Conservation (phyloP, 1,140 invertebrate species). For the Branchinecta lindahli region DNA sequence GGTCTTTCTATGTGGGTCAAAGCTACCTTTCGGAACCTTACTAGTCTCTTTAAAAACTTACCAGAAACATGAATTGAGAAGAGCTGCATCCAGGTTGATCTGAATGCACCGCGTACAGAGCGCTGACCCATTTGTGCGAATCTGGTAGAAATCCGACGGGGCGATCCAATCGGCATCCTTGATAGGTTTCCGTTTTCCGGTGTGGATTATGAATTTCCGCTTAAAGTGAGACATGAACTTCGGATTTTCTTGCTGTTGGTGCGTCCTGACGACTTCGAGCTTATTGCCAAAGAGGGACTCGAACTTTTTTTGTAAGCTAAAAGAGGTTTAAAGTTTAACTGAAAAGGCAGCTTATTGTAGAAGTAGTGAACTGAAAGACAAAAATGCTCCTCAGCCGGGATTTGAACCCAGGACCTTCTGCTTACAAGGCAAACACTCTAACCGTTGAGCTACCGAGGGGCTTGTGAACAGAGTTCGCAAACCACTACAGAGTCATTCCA, state of each 20-base stretch:
- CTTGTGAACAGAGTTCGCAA: no score
- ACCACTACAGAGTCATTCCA: no score
- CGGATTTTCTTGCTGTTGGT: conserved; percentile 96
- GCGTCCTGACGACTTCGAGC: conserved; percentile 89
- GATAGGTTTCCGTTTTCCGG: conserved; percentile 51
- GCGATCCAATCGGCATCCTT: conserved; percentile 41
- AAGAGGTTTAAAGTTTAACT: conserved; percentile 22
- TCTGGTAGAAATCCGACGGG: conserved; percentile 80
- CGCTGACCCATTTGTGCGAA: conserved; percentile 85
- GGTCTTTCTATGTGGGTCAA: no score
- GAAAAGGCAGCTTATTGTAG: no score
- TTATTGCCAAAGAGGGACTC: conserved; percentile 87
- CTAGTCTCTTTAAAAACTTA: no score
- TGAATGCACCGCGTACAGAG: conserved; percentile 88
- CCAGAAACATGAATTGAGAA: conserved; percentile 72
- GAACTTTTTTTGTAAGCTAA: conserved; percentile 89
- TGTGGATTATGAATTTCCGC: conserved; percentile 80
- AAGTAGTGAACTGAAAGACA: no score
- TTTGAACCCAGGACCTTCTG: no score
- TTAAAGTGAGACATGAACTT: conserved; percentile 99
- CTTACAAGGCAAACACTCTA: no score
- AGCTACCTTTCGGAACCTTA: no score
- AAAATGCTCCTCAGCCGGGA: no score
- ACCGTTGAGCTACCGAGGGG: no score
- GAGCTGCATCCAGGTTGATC: conserved; percentile 56